Conservation (phyloP, 2,888 invertebrate species). For the Xestia rhomboidea region DNA sequence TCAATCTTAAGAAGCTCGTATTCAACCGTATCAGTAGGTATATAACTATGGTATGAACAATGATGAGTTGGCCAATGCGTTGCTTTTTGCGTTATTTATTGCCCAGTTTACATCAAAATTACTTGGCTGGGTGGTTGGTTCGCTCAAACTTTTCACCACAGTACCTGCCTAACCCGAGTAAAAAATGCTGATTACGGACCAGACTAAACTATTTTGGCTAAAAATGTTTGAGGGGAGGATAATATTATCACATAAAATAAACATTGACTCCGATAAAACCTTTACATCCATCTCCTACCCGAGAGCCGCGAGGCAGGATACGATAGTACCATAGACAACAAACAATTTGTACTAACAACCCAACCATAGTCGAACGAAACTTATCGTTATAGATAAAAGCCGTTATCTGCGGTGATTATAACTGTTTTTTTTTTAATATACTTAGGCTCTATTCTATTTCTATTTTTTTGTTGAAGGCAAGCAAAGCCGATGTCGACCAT, state of each 20-base stretch:
- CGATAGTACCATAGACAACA: slow-evolving; percentile 42
- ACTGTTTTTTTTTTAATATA: slow-evolving; percentile 25
- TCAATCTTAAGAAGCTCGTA: not conserved
- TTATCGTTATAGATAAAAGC: slow-evolving; percentile 46
- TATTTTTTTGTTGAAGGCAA: too few species aligned
- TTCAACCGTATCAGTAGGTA: not conserved
- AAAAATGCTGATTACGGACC: not conserved
- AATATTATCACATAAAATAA: slow-evolving; percentile 20
- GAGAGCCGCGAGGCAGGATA: slow-evolving; percentile 43
- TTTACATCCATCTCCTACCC: slow-evolving; percentile 33
- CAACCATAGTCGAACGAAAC: slow-evolving; percentile 15
- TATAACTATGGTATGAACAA: not conserved
- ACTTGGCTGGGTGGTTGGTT: not conserved
- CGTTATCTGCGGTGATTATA: slow-evolving; percentile 21
- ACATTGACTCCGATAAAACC: slow-evolving; percentile 43
- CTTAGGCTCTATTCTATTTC: too few species aligned
- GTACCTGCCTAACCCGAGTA: too few species aligned
- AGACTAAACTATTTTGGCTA: not conserved
- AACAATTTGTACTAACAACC: slow-evolving; percentile 30
- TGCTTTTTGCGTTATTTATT: not conserved
- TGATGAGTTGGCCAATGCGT: not conserved
- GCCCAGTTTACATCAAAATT: not conserved
- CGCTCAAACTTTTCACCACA: not conserved
- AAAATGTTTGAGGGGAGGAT: not conserved
- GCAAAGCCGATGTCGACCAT: too few species aligned